Evolutionary conservation across 2,113 vertebrate genomes (phyloP).

Genomic region (Engraulis encrasicolus): DNA sequence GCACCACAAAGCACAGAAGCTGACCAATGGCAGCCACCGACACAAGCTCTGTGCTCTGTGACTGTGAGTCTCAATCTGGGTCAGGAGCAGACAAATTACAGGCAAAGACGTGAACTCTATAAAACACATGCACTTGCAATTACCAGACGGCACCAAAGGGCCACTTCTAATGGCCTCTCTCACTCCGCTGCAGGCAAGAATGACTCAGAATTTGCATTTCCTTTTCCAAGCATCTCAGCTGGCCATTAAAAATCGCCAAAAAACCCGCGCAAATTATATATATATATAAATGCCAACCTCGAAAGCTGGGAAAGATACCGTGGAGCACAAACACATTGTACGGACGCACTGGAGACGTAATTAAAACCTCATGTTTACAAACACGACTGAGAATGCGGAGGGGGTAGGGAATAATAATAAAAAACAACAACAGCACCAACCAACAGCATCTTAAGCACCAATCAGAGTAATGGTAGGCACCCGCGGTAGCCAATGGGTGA

Average conservation of each 20-base stretch:
- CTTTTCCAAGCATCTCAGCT: not conserved
- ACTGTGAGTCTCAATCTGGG: constrained; percentile 14
- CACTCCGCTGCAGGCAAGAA: not conserved
- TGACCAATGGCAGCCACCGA: constrained; percentile 10
- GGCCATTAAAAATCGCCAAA: too few relatives aligned
- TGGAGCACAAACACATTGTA: not conserved
- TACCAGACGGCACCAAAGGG: constrained; percentile 10
- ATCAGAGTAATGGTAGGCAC: constrained; percentile 4
- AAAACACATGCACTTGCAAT: constrained; percentile 25
- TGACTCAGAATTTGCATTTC: not conserved
- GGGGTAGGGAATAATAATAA: not conserved
- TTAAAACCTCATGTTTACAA: not conserved
- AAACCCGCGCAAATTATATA: not conserved
- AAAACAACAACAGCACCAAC: too few relatives aligned
- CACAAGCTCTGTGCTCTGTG: constrained; percentile 12
- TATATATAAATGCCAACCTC: not conserved
- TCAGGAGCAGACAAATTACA: constrained; percentile 13
- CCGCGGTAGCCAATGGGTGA: not conserved
- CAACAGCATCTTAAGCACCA: too few relatives aligned
- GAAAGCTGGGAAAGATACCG: not conserved
- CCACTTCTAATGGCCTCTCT: not conserved
- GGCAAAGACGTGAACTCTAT: constrained; percentile 13
- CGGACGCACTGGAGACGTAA: not conserved
- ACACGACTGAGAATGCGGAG: not conserved
- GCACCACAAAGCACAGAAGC: constrained; percentile 33